Percentiles rank a stretch among this genome's conserved stretches.
These are phyloP conservation scores for Nephrocerus scutellatus DNA, from an alignment of 2,888 invertebrate genomes.

Conservation along the genomic window DNA sequence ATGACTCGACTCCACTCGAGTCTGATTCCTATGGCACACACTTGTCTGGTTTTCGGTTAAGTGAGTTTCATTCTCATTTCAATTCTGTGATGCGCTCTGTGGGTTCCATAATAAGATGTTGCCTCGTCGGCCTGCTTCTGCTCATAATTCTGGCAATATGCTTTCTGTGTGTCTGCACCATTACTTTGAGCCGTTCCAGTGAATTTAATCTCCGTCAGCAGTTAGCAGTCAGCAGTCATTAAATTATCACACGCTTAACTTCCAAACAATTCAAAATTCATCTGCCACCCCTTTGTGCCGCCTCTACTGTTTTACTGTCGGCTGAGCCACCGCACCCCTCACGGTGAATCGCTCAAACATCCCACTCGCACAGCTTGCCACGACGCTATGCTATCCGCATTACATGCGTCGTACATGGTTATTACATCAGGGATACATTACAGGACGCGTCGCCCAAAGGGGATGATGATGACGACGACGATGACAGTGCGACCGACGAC, in stretches of 20 bases:
- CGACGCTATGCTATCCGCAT: conserved; percentile 33
- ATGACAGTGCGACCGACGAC: conserved; percentile 34
- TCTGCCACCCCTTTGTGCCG: conserved; percentile 15
- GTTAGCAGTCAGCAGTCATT: conserved; percentile 44
- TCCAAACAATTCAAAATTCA: conserved; percentile 41
- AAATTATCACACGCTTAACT: conserved; percentile 46
- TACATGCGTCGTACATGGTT: conserved; percentile 45
- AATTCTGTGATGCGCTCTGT: too few species aligned
- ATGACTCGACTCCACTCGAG: too few species aligned
- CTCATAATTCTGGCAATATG: too few species aligned
- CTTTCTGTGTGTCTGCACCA: too few species aligned
- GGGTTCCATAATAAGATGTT: too few species aligned
- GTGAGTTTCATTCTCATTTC: too few species aligned
- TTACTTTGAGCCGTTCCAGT: too few species aligned
- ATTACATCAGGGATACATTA: conserved; percentile 37
- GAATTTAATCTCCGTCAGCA: too few species aligned
- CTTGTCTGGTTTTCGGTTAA: too few species aligned
- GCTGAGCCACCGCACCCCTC: conserved; percentile 5
- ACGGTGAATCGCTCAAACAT: conserved; percentile 4
- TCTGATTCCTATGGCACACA: too few species aligned
- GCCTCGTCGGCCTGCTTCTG: too few species aligned
- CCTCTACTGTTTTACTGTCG: neutral
- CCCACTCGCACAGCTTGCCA: conserved; percentile 15
- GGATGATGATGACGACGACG: conserved; percentile 31
- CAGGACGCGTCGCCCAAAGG: conserved; percentile 9